Base-by-base conservation (phyloP, 1,140 invertebrate genomes). In the Listronotus bonariensis region DNA sequence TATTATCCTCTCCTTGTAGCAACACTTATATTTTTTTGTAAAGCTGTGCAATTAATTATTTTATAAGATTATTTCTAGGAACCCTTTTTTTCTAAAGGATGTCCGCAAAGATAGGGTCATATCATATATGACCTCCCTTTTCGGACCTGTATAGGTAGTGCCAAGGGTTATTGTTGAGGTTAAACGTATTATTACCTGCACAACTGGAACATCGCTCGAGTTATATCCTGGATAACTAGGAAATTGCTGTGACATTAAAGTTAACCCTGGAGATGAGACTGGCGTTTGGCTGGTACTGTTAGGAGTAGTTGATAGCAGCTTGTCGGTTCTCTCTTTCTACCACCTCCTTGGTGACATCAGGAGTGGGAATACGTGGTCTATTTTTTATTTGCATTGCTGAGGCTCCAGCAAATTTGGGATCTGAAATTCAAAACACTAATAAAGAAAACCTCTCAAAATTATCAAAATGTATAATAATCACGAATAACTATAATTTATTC, bases 311-410 rank as follows among this genome's bases (percentile, higher is more conserved):
- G 81, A 82, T 20, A 89, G 77, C 6, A 31, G 43, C 3, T 31
- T 53, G 57, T n/a, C 59, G 48, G 64, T 86, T 86, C 67, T 91
- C 89, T 68, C 88, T 82, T 68, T 90, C 88, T 36, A 85, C 79
- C 8, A 87, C 82, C 76, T 92, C 90, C 77, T 91, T 92, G 11
- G 89, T 87, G 0, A 92, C 90, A 75, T 93, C 92, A 0, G 92
- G 92, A 3, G 92, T 93, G 26, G 92, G 92, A 57, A 94, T 92
- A 43, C 92, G 83, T 1, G 92, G 91, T 48, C 91, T 84, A 69
- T 89, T 89, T 72, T 89, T 88, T 55, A 91, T 78, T 11, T 86
- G 84, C 59, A 85, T 82, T 14, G 87, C 86, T 5, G 87, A 82
- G 42, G 85, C 68, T 38, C 70, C 69, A 5, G 58, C 57, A 31